phyloP scores from a whole-genome alignment of 2,797 vertebrate genomes.

The Monodelphis domestica region DNA sequence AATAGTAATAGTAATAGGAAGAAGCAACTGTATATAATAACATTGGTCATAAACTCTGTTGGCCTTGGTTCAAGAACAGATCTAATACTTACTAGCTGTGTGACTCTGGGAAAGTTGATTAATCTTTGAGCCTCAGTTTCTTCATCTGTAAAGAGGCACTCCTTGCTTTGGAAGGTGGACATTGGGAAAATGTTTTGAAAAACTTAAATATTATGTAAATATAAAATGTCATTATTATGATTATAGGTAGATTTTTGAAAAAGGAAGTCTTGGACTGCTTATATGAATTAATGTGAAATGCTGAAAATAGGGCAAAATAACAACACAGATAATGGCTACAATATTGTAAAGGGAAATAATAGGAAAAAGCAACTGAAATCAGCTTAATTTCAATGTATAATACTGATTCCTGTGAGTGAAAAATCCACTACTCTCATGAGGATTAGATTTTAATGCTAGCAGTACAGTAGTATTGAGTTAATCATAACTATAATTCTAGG shows the following conservation, averaged over 20 bases:
- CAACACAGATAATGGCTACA: not conserved
- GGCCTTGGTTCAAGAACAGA: not conserved
- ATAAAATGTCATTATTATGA: not conserved
- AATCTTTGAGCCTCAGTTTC: not conserved
- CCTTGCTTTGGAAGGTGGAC: not conserved
- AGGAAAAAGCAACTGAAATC: not conserved
- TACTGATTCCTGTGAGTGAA: too few species aligned
- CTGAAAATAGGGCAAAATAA: not conserved
- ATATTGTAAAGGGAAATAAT: not conserved
- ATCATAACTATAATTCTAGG: too few species aligned
- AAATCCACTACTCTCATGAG: too few species aligned
- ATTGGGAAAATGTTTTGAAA: not conserved
- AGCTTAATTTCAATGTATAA: not conserved
- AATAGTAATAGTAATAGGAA: too few species aligned
- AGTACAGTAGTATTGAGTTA: too few species aligned
- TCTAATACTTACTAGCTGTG: not conserved
- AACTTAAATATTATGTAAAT: not conserved
- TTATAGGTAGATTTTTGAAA: not conserved
- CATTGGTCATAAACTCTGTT: not conserved
- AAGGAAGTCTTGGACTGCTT: not conserved
- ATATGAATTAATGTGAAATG: not conserved
- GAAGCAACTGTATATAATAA: not conserved
- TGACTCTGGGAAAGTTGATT: not conserved
- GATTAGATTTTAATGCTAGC: too few species aligned
- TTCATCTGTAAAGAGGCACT: not conserved